Conservation (phyloP, 2,113 vertebrate species). For the Leptodactylus fuscus region DNA sequence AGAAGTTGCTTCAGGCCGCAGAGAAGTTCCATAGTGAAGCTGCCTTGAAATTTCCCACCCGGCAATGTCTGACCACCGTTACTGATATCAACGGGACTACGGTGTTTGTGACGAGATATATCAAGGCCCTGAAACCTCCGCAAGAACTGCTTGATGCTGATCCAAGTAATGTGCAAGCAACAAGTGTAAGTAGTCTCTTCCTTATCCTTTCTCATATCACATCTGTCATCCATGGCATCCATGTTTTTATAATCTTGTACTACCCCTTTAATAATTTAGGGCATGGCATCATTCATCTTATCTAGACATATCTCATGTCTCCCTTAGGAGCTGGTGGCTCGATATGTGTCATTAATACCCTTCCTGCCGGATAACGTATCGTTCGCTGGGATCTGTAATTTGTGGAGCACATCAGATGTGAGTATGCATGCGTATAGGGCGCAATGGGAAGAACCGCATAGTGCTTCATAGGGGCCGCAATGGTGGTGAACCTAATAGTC, state of each 20-base stretch:
- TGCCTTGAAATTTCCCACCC: conserved; percentile 75
- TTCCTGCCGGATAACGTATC: conserved; percentile 90
- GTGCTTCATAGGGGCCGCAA: no score
- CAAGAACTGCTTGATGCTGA: conserved; percentile 81
- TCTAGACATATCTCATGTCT: conserved; percentile 29
- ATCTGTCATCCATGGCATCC: no score
- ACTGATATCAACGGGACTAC: conserved; percentile 89
- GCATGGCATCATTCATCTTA: no score
- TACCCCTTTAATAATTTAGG: no score
- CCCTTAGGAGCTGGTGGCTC: conserved; percentile 83
- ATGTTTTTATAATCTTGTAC: no score
- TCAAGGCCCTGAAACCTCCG: conserved; percentile 87
- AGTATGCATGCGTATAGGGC: no score
- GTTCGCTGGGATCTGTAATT: conserved; percentile 86
- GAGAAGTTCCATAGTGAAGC: conserved; percentile 85
- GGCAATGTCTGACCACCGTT: conserved; percentile 87
- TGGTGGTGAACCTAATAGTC: no score
- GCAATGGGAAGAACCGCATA: no score
- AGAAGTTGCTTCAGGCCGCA: conserved; percentile 86
- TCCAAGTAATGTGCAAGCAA: conserved; percentile 75
- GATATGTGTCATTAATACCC: conserved; percentile 91
- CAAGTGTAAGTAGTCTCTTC: conserved; percentile 83
- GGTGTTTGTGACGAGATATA: conserved; percentile 88
- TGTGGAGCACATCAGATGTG: conserved; percentile 96
- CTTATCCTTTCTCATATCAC: no score